phyloP scores from a whole-genome alignment of 2,797 vertebrate species.

The Carapus acus region DNA sequence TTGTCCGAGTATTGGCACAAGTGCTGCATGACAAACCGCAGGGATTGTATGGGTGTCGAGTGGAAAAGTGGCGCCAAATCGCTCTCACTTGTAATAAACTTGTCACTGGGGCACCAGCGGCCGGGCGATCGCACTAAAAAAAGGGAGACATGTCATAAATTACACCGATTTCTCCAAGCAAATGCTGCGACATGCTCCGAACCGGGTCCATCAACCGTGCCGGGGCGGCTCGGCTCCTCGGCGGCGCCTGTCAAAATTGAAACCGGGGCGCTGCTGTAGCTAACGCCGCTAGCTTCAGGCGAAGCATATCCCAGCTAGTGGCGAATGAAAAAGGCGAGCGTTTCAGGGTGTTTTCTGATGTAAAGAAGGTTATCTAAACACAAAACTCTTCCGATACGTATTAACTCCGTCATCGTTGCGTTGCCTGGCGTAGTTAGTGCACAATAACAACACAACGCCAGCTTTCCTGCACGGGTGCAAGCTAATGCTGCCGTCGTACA shows the following conservation, averaged over 20 bases:
- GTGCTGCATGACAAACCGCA: slow-evolving; percentile 41
- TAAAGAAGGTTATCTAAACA: no score
- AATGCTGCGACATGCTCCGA: slow-evolving; percentile 24
- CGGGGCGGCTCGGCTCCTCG: slow-evolving; percentile 44
- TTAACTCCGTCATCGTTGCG: neutral
- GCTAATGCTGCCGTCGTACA: slow-evolving; percentile 49
- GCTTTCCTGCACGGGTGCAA: slow-evolving; percentile 56
- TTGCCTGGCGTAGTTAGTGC: slow-evolving; percentile 21
- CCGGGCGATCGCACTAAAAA: neutral
- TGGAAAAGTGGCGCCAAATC: slow-evolving; percentile 81
- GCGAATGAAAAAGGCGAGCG: no score
- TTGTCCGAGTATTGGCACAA: no score
- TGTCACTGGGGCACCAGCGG: neutral
- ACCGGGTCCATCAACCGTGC: slow-evolving; percentile 32
- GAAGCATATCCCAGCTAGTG: no score
- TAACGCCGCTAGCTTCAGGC: slow-evolving; percentile 53
- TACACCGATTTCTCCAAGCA: neutral
- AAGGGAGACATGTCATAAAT: neutral
- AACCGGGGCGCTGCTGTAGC: slow-evolving; percentile 61
- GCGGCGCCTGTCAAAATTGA: slow-evolving; percentile 74
- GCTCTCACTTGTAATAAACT: slow-evolving; percentile 49
- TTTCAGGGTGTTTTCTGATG: no score
- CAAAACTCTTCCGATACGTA: no score
- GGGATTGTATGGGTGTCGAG: slow-evolving; percentile 60
- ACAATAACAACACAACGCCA: slow-evolving; percentile 70